Evolutionary conservation across 1,140 invertebrate species (phyloP), one percentile per base, ranked within the genome.

Genomic region (Globodera ellingtonae): DNA sequence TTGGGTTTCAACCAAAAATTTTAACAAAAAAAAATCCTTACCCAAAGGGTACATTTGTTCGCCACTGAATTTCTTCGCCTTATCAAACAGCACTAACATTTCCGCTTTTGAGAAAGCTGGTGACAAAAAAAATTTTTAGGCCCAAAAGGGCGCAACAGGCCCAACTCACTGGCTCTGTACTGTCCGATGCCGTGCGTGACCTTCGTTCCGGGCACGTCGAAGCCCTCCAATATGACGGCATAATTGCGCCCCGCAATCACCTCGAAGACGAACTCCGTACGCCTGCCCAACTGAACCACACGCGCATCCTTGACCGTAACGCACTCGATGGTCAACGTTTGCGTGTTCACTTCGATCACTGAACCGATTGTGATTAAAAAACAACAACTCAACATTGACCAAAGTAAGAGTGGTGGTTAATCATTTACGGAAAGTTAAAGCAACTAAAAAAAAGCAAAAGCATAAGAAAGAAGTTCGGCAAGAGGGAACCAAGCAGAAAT

Each of bases 11-110:
- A 35, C 35, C 1, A 35, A 35, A 35, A n/a, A n/a, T n/a, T 35
- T 35, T 35, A 24, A 24, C 3, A 35, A 35, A 35, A 35, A 35
- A 35, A 35, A 35, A 35, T 35, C 10, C 56, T 62, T 18, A 62
- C 56, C 56, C 6, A 84, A 84, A 15, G 59, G 78, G 47, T 79
- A 78, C 78, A 79, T 79, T 44, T 56, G 21, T 8, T 79, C 74
- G 21, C 66, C 78, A 65, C 48, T 24, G 79, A 52, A 79, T 44
- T 35, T 44, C 46, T 6, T 48, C 7, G 78, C 78, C n/a, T 66
- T 66, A n/a, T 13, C 1, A 56, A 47, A 62, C 24, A 79, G 35
- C 3, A 8, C 8, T 35, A 50, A 35, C 75, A 79, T 15, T 73
- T 79, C 78, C 8, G 47, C 21, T 21, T 10, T 24, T 15, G 78